Conservation (phyloP, 35 echinoderm and acorn worm species). For the Nesometra sesokonis region DNA sequence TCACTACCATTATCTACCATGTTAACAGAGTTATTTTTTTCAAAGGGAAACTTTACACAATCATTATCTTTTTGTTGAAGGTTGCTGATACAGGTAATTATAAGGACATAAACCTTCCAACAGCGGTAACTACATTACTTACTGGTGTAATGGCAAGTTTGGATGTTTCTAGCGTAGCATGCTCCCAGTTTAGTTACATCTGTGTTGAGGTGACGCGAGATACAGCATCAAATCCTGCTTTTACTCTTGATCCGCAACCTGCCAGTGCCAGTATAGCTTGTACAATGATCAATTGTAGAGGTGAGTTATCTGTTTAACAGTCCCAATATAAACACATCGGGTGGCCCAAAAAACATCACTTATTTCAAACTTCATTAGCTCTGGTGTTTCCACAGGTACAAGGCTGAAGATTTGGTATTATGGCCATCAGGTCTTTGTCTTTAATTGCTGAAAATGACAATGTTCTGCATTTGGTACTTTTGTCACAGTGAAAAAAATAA, state of each 20-base stretch:
- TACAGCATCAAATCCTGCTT: slow-evolving; percentile 29
- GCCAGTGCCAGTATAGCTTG: neutral
- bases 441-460: too few relatives aligned
- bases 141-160: slow-evolving; percentile 8
- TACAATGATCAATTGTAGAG: neutral
- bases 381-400: too few relatives aligned
- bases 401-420: too few relatives aligned
- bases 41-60: too few relatives aligned
- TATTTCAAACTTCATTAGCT: too few relatives aligned
- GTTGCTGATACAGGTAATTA: neutral
- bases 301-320: neutral
- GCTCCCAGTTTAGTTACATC: slow-evolving; percentile 15
- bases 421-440: too few relatives aligned
- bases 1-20: too few relatives aligned
- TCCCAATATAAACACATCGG: too few relatives aligned
- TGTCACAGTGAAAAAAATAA: too few relatives aligned
- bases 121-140: slow-evolving; percentile 3
- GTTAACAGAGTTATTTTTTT: too few relatives aligned
- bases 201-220: slow-evolving; percentile 66
- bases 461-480: too few relatives aligned
- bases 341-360: too few relatives aligned
- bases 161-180: slow-evolving; percentile 11
- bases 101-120: neutral
- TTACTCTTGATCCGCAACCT: slow-evolving; percentile 22
- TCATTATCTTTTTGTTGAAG: neutral